These are phyloP conservation scores for Synodontis membranacea DNA, from an alignment of 2,113 vertebrate genomes.

Conservation along the genomic window DNA sequence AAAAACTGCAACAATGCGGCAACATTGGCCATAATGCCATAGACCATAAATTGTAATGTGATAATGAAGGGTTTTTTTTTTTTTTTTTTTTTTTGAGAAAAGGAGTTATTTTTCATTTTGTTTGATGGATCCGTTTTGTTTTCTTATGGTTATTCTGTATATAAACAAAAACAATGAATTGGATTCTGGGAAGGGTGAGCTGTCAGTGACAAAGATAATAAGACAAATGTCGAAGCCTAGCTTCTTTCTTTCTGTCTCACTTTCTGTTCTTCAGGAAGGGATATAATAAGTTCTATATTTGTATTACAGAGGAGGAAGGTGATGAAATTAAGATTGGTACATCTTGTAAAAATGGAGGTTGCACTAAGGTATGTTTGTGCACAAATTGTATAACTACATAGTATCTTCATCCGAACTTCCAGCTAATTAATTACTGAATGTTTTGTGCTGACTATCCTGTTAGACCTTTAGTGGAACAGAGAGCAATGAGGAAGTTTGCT, in stretches of 20 bases:
- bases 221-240: background rate
- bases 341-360: constrained; percentile 90
- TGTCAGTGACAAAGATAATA: background rate
- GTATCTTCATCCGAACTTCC: background rate
- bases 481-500: constrained; percentile 81
- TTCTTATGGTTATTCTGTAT: too few relatives aligned
- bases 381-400: background rate
- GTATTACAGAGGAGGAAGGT: constrained; percentile 81
- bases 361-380: constrained; percentile 79
- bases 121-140: too few relatives aligned
- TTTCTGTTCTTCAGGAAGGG: constrained; percentile 3
- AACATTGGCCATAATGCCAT: too few relatives aligned
- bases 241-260: background rate
- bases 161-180: too few relatives aligned
- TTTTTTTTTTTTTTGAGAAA: too few relatives aligned
- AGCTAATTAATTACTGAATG: background rate
- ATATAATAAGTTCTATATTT: constrained; percentile 30
- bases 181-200: too few relatives aligned
- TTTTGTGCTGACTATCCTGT: constrained; percentile 1
- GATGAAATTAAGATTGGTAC: constrained; percentile 92
- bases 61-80: too few relatives aligned
- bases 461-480: constrained; percentile 82
- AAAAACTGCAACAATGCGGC: too few relatives aligned
- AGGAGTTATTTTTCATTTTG: too few relatives aligned
- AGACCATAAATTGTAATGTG: too few relatives aligned